Base-by-base conservation (phyloP, 2,888 invertebrate genomes). In the Ochlodes sylvanus region DNA sequence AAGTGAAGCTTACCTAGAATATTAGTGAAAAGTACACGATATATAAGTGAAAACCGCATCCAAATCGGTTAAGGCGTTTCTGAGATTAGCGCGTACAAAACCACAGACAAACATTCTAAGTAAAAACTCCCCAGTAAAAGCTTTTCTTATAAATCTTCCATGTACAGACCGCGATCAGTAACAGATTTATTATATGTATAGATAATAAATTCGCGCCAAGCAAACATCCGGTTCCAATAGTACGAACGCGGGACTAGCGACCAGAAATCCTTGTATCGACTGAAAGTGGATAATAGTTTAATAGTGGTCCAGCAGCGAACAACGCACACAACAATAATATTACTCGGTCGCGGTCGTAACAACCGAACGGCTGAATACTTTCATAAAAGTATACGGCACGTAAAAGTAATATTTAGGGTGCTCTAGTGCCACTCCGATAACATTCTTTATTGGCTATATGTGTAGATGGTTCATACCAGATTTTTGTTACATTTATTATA, bases 381-480 rank as follows among this genome's bases (percentile, higher is more conserved):
- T 44, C 42, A 38, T 44, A 14, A 58, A 58, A 58, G 58, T 58
- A 50, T 50, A 58, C n/a, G 27, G 58, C 58, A 58, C 58, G 44
- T 58, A 58, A 58, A 42, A 42, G 58, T 27, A 27, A 21, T 58
- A 44, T 44, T 44, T 21, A 27, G 58, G 34, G 34, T 17, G 27
- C 44, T 42, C 10, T 1, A 19, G 10, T 19, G 17, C 3, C 3
- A 19, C 50, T 50, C 19, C 2, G 12, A 19, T 19, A 50, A 50
- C 9, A 50, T 50, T 17, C 9, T 50, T 2, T 50, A 50, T 19
- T 50, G 17, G 2, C 50, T 17, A n/a, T n/a, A n/a, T n/a, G n/a
- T 50, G 19, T 19, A 17, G 10, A 50, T 17, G 7, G 15, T 47
- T 47, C 44, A 17, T 50, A 19, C 12, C 5, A n/a, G 12, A 50